Conservation (phyloP, 2,888 invertebrate genomes). For the Dynastes hyllus region DNA sequence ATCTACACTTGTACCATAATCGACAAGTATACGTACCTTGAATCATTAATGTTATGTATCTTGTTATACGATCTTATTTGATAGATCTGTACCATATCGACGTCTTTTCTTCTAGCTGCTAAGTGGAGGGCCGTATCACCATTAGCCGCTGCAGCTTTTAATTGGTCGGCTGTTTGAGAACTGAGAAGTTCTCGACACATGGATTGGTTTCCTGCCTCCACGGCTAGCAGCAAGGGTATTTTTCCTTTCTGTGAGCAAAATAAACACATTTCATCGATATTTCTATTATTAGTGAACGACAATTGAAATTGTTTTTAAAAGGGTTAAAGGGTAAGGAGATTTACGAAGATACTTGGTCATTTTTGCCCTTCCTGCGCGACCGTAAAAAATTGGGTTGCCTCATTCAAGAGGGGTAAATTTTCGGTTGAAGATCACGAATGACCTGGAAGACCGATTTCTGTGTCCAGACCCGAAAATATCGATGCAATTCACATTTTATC, state of each 20-base stretch:
- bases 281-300: too few relatives aligned
- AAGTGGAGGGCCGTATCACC: slow-evolving; percentile 97
- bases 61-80: neutral
- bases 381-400: too few relatives aligned
- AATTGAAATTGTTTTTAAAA: too few relatives aligned
- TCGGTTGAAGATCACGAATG: too few relatives aligned
- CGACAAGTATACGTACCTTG: slow-evolving; percentile 86
- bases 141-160: slow-evolving; percentile 86
- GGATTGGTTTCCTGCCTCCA: slow-evolving; percentile 95
- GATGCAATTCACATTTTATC: too few relatives aligned
- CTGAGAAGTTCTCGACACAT: slow-evolving; percentile 95
- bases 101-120: slow-evolving; percentile 93
- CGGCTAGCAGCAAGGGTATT: slow-evolving; percentile 93
- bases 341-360: too few relatives aligned
- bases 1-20: slow-evolving; percentile 94
- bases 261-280: neutral
- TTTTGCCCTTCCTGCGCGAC: too few relatives aligned
- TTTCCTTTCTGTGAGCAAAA: slow-evolving; percentile 85
- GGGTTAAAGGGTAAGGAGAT: too few relatives aligned
- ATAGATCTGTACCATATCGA: slow-evolving; percentile 81
- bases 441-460: too few relatives aligned
- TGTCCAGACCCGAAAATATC: too few relatives aligned
- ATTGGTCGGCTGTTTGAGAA: slow-evolving; percentile 90
- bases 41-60: slow-evolving; percentile 3
- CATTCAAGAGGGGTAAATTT: too few relatives aligned